A percentile compares a stretch with the other conserved stretches of the same genome.
Conservation (phyloP, 2,113 vertebrate genomes). For the Onychorhynchus coronatus region DNA sequence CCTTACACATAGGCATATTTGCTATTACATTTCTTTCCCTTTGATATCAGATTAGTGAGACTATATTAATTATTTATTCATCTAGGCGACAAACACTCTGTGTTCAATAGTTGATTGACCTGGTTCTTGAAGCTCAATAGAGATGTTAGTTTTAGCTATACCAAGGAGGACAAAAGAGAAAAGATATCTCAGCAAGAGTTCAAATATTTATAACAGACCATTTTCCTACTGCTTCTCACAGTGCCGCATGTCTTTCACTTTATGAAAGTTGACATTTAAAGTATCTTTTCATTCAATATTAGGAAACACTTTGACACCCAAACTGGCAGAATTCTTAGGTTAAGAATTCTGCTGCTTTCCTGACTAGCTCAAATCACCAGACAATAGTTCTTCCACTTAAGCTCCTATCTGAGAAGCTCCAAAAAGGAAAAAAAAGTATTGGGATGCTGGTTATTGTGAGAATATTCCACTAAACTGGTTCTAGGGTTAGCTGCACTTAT, state of each 20-base stretch:
- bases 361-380: not conserved
- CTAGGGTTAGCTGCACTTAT: not conserved
- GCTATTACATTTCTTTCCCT: conserved; percentile 8
- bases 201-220: conserved; percentile 27
- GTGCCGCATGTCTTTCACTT: not conserved
- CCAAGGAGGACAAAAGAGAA: conserved; percentile 16
- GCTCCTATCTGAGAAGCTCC: not conserved
- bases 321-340: not conserved
- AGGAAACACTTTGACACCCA: not conserved
- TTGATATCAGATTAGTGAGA: conserved; percentile 43
- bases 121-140: not conserved
- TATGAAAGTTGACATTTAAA: not conserved
- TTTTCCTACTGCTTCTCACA: conserved; percentile 10
- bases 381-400: not conserved
- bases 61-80: conserved; percentile 51
- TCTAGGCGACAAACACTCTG: not conserved
- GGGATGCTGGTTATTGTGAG: not conserved
- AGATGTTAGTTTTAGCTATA: conserved; percentile 32
- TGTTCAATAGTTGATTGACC: conserved; percentile 33
- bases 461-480: not conserved
- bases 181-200: not conserved
- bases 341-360: not conserved
- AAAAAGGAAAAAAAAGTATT: not conserved
- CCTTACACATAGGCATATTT: not conserved
- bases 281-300: not conserved